Conservation (phyloP, 2,797 vertebrate species). For the Ciconia nigra region DNA sequence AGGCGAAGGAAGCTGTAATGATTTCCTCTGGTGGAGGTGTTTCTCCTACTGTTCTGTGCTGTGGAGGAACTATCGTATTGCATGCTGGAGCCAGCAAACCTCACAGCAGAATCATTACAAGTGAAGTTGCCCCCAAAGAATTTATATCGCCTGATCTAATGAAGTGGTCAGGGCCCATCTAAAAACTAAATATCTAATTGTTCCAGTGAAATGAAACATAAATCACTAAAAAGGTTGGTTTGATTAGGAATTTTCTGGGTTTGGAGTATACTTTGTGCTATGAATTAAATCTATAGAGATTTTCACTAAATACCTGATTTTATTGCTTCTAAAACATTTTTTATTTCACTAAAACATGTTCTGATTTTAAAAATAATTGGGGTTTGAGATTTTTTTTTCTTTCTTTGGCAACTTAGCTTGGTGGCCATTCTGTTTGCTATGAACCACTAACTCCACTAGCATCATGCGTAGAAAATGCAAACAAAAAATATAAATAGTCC, state of each 20-base stretch:
- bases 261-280: background rate
- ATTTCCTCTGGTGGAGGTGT: background rate
- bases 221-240: background rate
- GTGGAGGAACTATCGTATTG: background rate
- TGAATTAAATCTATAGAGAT: background rate
- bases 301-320: background rate
- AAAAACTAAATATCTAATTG: background rate
- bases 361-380: background rate
- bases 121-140: background rate
- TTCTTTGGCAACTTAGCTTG: background rate
- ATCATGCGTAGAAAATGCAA: background rate
- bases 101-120: background rate
- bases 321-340: background rate
- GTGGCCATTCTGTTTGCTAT: background rate
- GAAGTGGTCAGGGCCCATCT: background rate
- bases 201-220: background rate
- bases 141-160: background rate
- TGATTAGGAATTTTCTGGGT: background rate
- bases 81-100: background rate
- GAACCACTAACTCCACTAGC: background rate
- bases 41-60: background rate
- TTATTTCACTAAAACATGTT: background rate
- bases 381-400: background rate
- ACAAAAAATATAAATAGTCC: background rate
- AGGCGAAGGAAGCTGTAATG: background rate